A percentile compares a stretch with the other conserved stretches of the same genome.
Evolutionary conservation across 2,888 invertebrate species (phyloP).

Genomic region (Thera obeliscata): DNA sequence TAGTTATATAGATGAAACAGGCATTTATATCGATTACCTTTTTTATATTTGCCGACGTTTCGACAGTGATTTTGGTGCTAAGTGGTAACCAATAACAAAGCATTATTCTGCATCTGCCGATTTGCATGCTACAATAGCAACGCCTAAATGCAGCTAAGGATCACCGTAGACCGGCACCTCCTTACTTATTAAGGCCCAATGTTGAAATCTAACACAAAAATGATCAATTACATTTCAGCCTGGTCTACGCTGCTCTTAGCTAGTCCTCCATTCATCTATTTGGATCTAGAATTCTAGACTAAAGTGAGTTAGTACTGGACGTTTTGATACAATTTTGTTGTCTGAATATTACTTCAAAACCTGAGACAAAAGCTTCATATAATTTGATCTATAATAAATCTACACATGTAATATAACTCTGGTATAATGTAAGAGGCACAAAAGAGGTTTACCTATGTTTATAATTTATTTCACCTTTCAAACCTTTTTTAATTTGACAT

Average conservation of each 20-base stretch:
- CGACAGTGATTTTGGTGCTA: no score
- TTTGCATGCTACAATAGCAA: background rate
- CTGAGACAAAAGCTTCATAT: background rate
- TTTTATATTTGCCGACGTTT: no score
- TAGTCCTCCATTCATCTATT: background rate
- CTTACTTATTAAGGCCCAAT: background rate
- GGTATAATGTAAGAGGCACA: no score
- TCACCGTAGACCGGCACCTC: background rate
- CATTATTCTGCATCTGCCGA: background rate
- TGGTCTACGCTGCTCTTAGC: background rate
- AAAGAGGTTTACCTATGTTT: no score
- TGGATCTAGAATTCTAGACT: background rate
- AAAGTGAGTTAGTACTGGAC: background rate
- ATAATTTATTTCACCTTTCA: background rate
- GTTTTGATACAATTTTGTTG: background rate
- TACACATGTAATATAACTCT: no score
- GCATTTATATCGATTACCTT: no score
- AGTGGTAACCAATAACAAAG: no score
- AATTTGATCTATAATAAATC: background rate
- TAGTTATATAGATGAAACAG: no score
- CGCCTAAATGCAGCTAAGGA: background rate
- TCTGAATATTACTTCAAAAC: background rate
- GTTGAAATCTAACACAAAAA: background rate
- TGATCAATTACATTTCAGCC: background rate
- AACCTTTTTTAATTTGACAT: constrained; percentile 4